Percentiles rank a stretch among this genome's conserved stretches.
Conservation (phyloP, 2,113 vertebrate species). For the Limnothrissa miodon region DNA sequence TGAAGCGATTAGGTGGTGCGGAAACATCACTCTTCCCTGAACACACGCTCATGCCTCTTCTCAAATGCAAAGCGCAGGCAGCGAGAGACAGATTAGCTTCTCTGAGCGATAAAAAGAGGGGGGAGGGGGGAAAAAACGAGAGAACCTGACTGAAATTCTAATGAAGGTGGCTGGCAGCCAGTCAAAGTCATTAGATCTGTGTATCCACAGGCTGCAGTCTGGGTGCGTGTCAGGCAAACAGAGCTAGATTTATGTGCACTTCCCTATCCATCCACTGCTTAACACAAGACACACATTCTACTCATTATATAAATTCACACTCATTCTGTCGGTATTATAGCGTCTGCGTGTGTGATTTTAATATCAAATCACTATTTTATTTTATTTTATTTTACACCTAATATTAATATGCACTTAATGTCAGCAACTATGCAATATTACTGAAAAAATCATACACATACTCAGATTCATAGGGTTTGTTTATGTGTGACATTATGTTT, state of each 20-base stretch:
- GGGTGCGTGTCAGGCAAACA: slow-evolving; percentile 32
- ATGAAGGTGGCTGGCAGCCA: slow-evolving; percentile 55
- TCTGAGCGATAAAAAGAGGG: slow-evolving; percentile 16
- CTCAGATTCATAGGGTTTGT: not conserved
- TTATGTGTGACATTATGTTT: not conserved
- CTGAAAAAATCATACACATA: not conserved
- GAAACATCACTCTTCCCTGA: slow-evolving; percentile 60
- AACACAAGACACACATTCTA: not conserved
- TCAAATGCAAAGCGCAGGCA: slow-evolving; percentile 57
- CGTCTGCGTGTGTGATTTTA: no score
- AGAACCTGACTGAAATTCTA: slow-evolving; percentile 60
- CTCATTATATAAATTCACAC: not conserved
- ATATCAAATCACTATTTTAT: no score
- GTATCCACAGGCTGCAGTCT: slow-evolving; percentile 46
- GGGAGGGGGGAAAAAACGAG: slow-evolving; percentile 19
- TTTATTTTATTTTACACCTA: not conserved
- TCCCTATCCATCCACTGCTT: not conserved
- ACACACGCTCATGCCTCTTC: slow-evolving; percentile 21
- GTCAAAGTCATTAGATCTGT: slow-evolving; percentile 60
- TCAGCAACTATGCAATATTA: not conserved
- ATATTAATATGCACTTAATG: not conserved
- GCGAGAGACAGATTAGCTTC: slow-evolving; percentile 43
- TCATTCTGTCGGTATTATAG: not conserved
- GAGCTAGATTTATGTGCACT: slow-evolving; percentile 17
- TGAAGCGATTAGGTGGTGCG: slow-evolving; percentile 57